Evolutionary conservation across 2,113 vertebrate species (phyloP).

Genomic region (Odocoileus virginianus): DNA sequence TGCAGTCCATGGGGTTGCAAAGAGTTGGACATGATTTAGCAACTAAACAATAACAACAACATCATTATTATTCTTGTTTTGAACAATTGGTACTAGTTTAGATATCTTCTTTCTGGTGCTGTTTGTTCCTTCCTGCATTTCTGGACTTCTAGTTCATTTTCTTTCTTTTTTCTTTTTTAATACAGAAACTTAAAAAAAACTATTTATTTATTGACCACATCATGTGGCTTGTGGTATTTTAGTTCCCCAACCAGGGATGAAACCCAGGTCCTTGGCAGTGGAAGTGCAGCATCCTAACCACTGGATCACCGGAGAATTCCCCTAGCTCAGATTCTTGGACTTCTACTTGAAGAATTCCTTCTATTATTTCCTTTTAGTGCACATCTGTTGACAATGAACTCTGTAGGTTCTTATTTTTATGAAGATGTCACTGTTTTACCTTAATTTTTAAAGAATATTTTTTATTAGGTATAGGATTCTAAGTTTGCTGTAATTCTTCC

Average conservation of each 20-base stretch:
- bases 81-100: background rate
- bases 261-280: background rate
- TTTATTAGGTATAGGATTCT: slow-evolving; percentile 7
- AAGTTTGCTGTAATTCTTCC: background rate
- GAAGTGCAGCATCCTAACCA: background rate
- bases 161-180: background rate
- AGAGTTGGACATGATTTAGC: background rate
- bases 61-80: background rate
- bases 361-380: slow-evolving; percentile 4
- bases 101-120: background rate
- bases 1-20: background rate
- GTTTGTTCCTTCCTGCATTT: background rate
- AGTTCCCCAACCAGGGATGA: background rate
- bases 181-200: background rate
- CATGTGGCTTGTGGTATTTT: background rate
- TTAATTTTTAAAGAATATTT: slow-evolving; percentile 18
- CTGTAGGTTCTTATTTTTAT: slow-evolving; percentile 12
- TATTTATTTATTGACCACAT: background rate
- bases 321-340: background rate
- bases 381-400: background rate
- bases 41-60: background rate
- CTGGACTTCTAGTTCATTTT: background rate
- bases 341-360: slow-evolving; percentile 4
- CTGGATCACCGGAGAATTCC: background rate
- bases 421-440: background rate